Conservation (phyloP, 2,113 vertebrate genomes). For the Platysteira castanea region DNA sequence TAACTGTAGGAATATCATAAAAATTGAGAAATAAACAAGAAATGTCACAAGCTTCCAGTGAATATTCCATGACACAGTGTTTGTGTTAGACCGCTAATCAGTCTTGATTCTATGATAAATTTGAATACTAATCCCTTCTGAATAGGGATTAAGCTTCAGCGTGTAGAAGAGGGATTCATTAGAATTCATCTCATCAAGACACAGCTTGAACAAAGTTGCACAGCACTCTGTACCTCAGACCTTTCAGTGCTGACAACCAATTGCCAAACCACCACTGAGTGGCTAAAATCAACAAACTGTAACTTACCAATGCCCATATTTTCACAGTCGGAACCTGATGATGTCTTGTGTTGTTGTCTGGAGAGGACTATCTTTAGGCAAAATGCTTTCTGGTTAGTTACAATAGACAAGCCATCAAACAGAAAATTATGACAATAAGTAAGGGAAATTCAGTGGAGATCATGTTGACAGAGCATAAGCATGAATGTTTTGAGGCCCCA, state of each 20-base stretch:
- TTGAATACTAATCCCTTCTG: conserved; percentile 78
- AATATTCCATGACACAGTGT: conserved; percentile 41
- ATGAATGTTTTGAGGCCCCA: not conserved
- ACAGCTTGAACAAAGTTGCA: conserved; percentile 61
- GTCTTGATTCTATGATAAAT: conserved; percentile 72
- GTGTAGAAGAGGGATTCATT: conserved; percentile 66
- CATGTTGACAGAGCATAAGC: conserved; percentile 17
- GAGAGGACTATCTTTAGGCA: not conserved
- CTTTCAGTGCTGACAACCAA: conserved; percentile 43
- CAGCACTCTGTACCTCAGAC: conserved; percentile 15
- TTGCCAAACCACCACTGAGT: conserved; percentile 45
- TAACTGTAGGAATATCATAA: conserved; percentile 4
- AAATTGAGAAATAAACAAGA: conserved; percentile 27
- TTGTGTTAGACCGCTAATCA: conserved; percentile 64
- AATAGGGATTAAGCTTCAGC: conserved; percentile 73
- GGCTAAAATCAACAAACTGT: conserved; percentile 32
- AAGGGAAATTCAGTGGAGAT: not conserved
- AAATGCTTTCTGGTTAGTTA: not conserved
- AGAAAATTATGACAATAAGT: conserved; percentile 14
- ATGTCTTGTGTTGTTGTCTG: not conserved
- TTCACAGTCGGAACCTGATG: not conserved
- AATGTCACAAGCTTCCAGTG: conserved; percentile 17
- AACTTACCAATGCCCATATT: not conserved
- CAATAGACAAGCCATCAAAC: not conserved
- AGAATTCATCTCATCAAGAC: conserved; percentile 73